Evolutionary conservation across 2,113 vertebrate species (phyloP), one percentile per base, ranked within the genome.

Genomic region (Oplegnathus fasciatus): DNA sequence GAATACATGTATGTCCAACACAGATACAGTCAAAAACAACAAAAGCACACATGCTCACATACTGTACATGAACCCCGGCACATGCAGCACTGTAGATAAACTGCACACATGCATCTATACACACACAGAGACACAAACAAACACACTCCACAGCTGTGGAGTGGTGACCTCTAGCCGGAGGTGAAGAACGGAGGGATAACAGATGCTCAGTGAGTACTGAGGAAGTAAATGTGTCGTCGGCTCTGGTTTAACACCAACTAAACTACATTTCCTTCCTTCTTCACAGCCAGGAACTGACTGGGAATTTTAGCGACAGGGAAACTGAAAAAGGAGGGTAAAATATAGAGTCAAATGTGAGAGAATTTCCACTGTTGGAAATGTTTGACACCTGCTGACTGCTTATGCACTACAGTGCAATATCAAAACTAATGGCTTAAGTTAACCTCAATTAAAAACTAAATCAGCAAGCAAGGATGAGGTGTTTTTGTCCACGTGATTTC

Each of bases 111-210:
- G 4, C 28, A 32, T 46, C 42, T 28, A 46, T 9, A 57, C 0
- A 44, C 14, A 34, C 18, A 75, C 22, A 46, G 26, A 37, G 34
- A 73, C 54, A 37, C 57, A 64, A 10, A 60, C n/a, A 83, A 32
- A 60, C 71, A 64, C 69, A 67, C 52, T 46, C 2, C 32, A 46
- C 68, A 88, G 80, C 74, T 91, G 89, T 24, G 52, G 52, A 68
- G 68, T 4, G n/a, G 22, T 90, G 91, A 86, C 90, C 89, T 90
- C 62, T 78, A 69, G 86, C 89, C 73, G 26, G 71, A 77, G 84
- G 90, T 87, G 70, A 82, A 22, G 55, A 50, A 65, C 20, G 11
- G 30, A 73, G 34, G 34, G 76, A 46, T 24, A 30, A 67, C 92
- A 89, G 88, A 89, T 91, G 86, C 75, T 88, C 52, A 10, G 17